Percentiles rank a stretch among this genome's conserved stretches.
Conservation (phyloP, 2,797 vertebrate species). For the Lerista edwardsae region DNA sequence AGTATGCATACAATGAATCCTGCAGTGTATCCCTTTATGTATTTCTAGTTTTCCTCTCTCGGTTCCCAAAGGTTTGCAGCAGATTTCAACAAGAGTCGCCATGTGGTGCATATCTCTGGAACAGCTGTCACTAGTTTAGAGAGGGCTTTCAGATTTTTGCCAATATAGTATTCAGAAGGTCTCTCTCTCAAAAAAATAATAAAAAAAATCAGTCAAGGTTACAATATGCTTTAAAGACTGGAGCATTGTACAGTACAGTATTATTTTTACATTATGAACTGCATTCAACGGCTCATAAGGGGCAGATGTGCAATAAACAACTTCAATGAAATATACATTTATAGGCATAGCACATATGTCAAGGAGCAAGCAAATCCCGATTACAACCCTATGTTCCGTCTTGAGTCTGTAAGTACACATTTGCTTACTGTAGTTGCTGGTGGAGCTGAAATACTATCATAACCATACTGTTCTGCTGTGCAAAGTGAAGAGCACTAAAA, state of each 20-base stretch:
- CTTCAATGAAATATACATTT: background rate
- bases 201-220: too few relatives aligned
- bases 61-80: background rate
- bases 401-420: background rate
- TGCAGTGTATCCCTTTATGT: background rate
- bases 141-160: background rate
- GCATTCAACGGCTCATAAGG: background rate
- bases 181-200: too few relatives aligned
- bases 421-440: background rate
- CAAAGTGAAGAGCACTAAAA: background rate
- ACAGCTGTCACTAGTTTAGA: conserved; percentile 6
- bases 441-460: background rate
- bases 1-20: background rate
- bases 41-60: background rate
- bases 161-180: background rate
- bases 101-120: background rate
- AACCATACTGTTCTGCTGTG: background rate
- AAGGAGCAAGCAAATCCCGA: background rate
- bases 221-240: background rate
- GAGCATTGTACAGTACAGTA: background rate
- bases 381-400: background rate
- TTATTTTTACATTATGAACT: background rate
- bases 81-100: conserved; percentile 4
- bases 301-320: background rate
- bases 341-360: background rate